These are phyloP conservation scores for Bombus waltoni DNA, from an alignment of 1,140 invertebrate species.

Conservation along the genomic window DNA sequence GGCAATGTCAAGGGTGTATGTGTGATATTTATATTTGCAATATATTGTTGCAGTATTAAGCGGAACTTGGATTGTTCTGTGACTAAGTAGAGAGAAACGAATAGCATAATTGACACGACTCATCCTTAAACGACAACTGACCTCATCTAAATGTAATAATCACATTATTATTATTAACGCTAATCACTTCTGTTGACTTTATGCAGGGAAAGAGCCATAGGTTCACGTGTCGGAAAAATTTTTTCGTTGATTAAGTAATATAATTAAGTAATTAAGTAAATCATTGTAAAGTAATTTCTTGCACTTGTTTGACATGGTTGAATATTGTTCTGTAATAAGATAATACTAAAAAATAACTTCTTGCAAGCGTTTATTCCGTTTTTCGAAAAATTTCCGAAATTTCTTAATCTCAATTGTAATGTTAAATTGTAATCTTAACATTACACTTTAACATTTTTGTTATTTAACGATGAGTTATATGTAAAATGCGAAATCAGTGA, in stretches of 20 bases:
- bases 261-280: too few relatives aligned
- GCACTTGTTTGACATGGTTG: not conserved
- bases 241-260: too few relatives aligned
- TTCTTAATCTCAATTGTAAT: too few relatives aligned
- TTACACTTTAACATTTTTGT: too few relatives aligned
- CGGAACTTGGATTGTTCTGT: not conserved
- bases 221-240: not conserved
- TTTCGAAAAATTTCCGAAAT: too few relatives aligned
- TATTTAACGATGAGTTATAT: too few relatives aligned
- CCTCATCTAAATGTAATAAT: not conserved
- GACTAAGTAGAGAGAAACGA: too few relatives aligned
- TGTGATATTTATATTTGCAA: not conserved
- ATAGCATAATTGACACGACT: not conserved
- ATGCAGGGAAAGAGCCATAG: not conserved
- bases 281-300: not conserved
- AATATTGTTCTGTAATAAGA: not conserved
- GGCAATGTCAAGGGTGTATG: slow-evolving; percentile 28
- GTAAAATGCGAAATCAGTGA: not conserved
- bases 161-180: not conserved
- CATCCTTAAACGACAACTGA: not conserved
- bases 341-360: too few relatives aligned
- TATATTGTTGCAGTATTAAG: not conserved
- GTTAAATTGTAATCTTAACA: too few relatives aligned
- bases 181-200: not conserved
- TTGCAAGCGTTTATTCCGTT: too few relatives aligned